Evolutionary conservation across 1,140 invertebrate species (phyloP), one percentile per base, ranked within the genome.

Genomic region (Drosophila azteca): DNA sequence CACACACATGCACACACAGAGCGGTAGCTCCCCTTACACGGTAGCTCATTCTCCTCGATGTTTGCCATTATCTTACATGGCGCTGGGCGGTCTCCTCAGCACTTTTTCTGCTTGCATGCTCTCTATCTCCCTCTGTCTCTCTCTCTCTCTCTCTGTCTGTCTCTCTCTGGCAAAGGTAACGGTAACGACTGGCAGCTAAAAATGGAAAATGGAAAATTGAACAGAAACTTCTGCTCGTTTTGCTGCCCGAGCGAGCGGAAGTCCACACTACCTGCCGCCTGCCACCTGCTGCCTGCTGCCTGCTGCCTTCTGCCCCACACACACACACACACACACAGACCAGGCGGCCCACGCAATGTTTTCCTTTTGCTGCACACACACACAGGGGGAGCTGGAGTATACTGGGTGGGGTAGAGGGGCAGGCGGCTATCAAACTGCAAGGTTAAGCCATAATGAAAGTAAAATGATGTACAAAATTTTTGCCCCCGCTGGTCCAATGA

Each of bases 121-220:
- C 41, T 35, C 53, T 22, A n/a, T n/a, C n/a, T n/a, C 15, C 15
- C 0, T 20, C 60, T 17, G 26, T 11, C 44, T 26, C 41, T 24
- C 49, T 31, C 72, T 54, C 45, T 53, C 20, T 35, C 53, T 22
- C 31, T 52, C 55, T 49, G 24, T 41, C 65, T 50, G 49, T 39
- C 11, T 39, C 35, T 4, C 11, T 39, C 35, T 39, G 35, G 35
- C 35, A 39, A 39, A 39, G 35, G 35, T 4, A 39, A 39, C 51
- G 69, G 61, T 49, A 66, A 41, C 54, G 60, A 57, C 72, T 77
- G 77, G 58, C 67, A 81, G 88, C 83, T 87, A 82, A 87, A 87
- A 87, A 87, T 88, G 83, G 83, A 81, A 87, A 87, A 87, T 88
- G 83, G 83, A 81, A 87, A 87, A 87, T 87, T 87, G 83, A 88